A percentile compares a stretch with the other conserved stretches of the same genome.
These are phyloP conservation scores for Diglossa cyanea DNA, from an alignment of 2,797 vertebrate genomes.

Conservation along the genomic window DNA sequence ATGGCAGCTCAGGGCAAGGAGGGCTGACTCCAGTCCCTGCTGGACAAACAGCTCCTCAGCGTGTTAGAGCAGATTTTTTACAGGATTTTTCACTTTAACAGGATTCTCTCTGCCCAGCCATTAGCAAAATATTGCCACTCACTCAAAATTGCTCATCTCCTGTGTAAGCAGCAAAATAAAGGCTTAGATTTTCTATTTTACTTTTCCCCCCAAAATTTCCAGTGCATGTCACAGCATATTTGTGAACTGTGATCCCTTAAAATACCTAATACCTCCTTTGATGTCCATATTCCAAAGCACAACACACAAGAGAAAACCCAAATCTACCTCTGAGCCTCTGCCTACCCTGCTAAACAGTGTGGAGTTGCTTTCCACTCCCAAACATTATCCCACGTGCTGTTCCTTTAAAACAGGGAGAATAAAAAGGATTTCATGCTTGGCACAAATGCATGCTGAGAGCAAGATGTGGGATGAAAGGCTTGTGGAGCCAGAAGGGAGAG, in stretches of 20 bases:
- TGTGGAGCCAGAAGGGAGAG: background rate
- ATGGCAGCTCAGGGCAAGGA: background rate
- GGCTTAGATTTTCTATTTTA: background rate
- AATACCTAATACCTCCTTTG: background rate
- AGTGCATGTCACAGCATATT: background rate
- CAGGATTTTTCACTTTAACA: background rate
- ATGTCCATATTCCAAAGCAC: background rate
- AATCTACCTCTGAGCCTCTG: background rate
- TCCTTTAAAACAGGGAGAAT: background rate
- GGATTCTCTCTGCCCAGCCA: background rate
- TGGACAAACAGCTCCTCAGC: background rate
- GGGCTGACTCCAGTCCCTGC: background rate
- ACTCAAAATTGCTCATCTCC: background rate
- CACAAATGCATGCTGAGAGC: background rate
- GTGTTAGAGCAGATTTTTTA: background rate
- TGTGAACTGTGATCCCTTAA: background rate
- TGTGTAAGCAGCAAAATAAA: background rate
- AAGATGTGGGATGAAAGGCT: slow-evolving; percentile 26
- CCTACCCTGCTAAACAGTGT: background rate
- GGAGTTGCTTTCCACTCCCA: background rate
- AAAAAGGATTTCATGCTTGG: background rate
- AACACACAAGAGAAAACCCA: background rate
- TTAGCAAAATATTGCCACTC: background rate
- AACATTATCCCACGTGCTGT: background rate
- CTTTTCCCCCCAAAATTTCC: accelerated